Evolutionary conservation across 2,797 vertebrate genomes (phyloP).

Genomic region (Pantherophis vulpinus): DNA sequence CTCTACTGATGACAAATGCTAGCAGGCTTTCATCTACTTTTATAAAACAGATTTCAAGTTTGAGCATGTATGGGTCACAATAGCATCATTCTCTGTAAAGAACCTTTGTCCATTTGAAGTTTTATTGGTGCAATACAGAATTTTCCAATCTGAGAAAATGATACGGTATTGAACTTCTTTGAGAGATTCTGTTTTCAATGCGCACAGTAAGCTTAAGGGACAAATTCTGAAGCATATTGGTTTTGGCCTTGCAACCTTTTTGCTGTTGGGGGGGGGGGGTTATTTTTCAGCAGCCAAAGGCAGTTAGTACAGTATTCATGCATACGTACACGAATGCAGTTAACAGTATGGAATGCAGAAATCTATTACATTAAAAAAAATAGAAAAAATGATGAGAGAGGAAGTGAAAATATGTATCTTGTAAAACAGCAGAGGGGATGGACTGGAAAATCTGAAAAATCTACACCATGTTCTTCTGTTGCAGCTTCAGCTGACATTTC

Average conservation of each 20-base stretch:
- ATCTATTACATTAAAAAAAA: not conserved
- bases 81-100: not conserved
- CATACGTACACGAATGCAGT: not conserved
- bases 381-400: not conserved
- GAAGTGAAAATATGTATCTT: not conserved
- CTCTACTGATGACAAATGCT: not conserved
- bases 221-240: not conserved
- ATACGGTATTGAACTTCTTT: not conserved
- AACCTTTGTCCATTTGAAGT: not conserved
- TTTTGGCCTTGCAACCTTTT: not conserved
- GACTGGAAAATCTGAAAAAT: not conserved
- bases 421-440: not conserved
- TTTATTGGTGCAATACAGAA: not conserved
- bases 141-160: not conserved
- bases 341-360: not conserved
- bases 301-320: not conserved
- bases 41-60: not conserved
- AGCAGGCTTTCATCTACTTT: not conserved
- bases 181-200: not conserved
- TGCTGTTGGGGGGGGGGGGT: not conserved
- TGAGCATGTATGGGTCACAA: not conserved
- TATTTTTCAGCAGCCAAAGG: not conserved
- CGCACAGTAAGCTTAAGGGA: not conserved
- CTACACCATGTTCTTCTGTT: not conserved
- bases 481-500: not conserved